These are phyloP conservation scores for Pantherophis vulpinus DNA, from an alignment of 2,797 vertebrate species.

Conservation along the genomic window DNA sequence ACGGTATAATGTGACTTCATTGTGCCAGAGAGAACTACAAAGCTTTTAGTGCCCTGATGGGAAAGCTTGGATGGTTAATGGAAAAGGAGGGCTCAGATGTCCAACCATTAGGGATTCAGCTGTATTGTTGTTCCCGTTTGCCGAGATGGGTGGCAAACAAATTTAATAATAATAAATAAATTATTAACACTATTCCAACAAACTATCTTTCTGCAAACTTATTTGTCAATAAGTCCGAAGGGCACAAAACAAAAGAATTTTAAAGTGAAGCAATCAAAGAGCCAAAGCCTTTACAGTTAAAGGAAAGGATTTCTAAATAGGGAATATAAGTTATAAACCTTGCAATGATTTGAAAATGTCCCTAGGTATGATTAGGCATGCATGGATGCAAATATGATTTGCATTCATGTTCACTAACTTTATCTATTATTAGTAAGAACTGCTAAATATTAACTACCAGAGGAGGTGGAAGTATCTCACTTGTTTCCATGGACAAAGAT, in stretches of 20 bases:
- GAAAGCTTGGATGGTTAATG: not conserved
- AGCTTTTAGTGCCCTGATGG: not conserved
- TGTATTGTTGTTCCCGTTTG: not conserved
- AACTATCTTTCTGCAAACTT: not conserved
- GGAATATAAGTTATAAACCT: constrained; percentile 27
- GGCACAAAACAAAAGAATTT: not conserved
- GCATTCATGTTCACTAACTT: not conserved
- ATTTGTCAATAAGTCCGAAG: not conserved
- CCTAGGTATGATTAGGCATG: constrained; percentile 41
- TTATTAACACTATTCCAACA: not conserved
- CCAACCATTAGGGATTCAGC: not conserved
- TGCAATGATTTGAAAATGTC: constrained; percentile 12
- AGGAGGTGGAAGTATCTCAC: not conserved
- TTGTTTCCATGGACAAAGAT: not conserved
- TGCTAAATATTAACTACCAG: not conserved
- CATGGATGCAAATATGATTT: not conserved
- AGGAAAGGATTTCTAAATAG: constrained; percentile 33
- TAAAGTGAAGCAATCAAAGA: not conserved
- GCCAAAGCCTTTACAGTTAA: not conserved
- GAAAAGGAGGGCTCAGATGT: not conserved
- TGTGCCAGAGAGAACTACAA: not conserved
- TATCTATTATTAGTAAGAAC: not conserved
- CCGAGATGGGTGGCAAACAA: not conserved
- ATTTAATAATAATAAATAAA: not conserved
- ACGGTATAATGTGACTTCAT: not conserved